Base-by-base conservation (phyloP, 1,140 invertebrate genomes). In the Eumaeus atala region DNA sequence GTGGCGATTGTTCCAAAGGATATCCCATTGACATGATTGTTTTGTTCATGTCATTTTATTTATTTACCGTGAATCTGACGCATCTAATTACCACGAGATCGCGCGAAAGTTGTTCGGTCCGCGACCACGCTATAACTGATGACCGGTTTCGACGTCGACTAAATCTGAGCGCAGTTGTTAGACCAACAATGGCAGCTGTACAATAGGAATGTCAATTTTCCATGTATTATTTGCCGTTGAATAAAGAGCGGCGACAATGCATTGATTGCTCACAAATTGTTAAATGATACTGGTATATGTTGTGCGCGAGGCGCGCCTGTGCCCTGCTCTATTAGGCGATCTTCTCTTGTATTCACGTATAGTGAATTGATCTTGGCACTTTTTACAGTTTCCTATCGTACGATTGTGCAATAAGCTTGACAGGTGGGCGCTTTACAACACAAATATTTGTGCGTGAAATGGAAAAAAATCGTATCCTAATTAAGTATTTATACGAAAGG, bases 201-300 rank as follows among this genome's bases (percentile, higher is more conserved):
- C 81, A 87, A 87, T 83, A 65, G 84, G 59, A 72, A 81, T 75
- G 77, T 75, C 80, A 83, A 87, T 84, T 87, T 86, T 83, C 77
- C 78, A 72, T 82, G 80, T 84, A 84, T 87, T 87, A 87, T 87
- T 76, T 74, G 80, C 67, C 54, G 66, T 61, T 78, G 84, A 87
- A 87, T 87, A 87, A 87, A 84, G 78, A 74, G 80, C 81, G 81
- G 75, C 70, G 81, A 87, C 81, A 87, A 87, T 81, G 80, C 74
- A 71, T 64, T 82, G 81, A 87, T 85, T 87, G 84, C 81, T 84
- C 78, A 72, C 82, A 84, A 87, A 87, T 87, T 87, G 84, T 85
- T 80, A 83, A 78, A 87, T 85, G 84, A 85, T 84, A 85, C 78
- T 82, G 66, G 54, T 70, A 72, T 80, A 75, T 80, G 80, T 84